phyloP scores from a whole-genome alignment of 1,140 invertebrate genomes.

The Oreohelix idahoensis region DNA sequence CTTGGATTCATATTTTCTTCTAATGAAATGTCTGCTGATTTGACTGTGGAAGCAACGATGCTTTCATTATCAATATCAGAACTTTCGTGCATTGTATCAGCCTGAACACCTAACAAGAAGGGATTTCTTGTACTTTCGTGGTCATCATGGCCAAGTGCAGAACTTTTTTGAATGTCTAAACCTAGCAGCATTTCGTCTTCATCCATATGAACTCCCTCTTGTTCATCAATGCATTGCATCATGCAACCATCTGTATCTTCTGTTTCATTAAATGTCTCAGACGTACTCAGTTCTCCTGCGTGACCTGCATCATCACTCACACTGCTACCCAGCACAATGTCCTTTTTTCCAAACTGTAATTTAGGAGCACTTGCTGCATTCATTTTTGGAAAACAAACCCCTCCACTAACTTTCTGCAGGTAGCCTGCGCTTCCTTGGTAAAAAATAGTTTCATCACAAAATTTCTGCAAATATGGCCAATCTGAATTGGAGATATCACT shows the following conservation, averaged over 20 bases:
- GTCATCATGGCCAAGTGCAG: not conserved
- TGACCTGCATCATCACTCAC: not conserved
- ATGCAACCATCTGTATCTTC: not conserved
- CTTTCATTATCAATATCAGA: not conserved
- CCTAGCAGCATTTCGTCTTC: not conserved
- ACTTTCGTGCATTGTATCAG: not conserved
- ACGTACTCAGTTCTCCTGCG: not conserved
- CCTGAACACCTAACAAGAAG: not conserved
- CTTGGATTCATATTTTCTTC: not conserved
- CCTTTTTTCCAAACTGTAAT: slow-evolving; percentile 10
- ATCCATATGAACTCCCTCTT: not conserved
- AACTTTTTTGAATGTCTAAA: not conserved
- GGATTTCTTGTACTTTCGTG: not conserved
- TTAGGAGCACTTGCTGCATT: not conserved
- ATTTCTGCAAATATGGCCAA: slow-evolving; percentile 5
- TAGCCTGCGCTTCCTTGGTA: not conserved
- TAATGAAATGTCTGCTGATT: not conserved
- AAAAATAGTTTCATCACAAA: slow-evolving; percentile 10
- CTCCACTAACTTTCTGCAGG: not conserved
- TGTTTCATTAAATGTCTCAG: not conserved
- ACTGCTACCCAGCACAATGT: not conserved
- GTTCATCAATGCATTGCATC: not conserved
- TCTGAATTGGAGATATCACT: not conserved
- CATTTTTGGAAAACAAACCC: not conserved
- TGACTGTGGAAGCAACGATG: not conserved